Conservation (phyloP, 2,797 vertebrate species). For the Pogoniulus pusillus region DNA sequence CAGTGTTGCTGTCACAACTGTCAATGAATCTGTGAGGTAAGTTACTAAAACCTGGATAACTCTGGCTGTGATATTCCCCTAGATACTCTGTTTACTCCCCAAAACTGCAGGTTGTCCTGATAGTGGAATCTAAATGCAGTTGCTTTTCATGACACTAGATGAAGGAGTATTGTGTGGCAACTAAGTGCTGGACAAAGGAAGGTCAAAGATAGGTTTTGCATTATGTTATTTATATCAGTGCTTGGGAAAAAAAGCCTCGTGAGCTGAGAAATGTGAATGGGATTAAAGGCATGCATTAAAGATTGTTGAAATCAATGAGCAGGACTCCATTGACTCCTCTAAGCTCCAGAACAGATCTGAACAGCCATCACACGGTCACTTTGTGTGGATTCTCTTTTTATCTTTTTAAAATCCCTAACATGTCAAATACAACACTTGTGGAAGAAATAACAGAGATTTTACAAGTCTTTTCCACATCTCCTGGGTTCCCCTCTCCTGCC, state of each 20-base stretch:
- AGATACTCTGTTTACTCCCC: background rate
- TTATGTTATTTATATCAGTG: conserved; percentile 52
- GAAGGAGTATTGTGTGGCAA: conserved; percentile 36
- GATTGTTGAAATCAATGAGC: conserved; percentile 4
- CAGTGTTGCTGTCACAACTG: background rate
- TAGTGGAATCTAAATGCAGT: background rate
- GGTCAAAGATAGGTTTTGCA: conserved; percentile 36
- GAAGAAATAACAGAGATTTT: background rate
- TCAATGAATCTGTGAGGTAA: background rate
- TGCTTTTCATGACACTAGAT: conserved; percentile 13
- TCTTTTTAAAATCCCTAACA: background rate
- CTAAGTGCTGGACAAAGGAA: conserved; percentile 52
- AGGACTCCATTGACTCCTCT: background rate
- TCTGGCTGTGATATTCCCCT: background rate
- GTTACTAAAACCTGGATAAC: conserved; percentile 7
- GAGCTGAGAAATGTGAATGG: background rate
- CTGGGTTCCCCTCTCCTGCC: background rate
- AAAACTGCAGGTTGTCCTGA: background rate
- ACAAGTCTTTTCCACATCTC: background rate
- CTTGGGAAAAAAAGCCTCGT: background rate
- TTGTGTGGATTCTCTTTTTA: background rate
- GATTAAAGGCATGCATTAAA: conserved; percentile 39
- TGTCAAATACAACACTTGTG: background rate
- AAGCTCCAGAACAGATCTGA: background rate
- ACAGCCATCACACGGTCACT: background rate